phyloP scores from a whole-genome alignment of 2,797 vertebrate genomes.

The Carapus acus region DNA sequence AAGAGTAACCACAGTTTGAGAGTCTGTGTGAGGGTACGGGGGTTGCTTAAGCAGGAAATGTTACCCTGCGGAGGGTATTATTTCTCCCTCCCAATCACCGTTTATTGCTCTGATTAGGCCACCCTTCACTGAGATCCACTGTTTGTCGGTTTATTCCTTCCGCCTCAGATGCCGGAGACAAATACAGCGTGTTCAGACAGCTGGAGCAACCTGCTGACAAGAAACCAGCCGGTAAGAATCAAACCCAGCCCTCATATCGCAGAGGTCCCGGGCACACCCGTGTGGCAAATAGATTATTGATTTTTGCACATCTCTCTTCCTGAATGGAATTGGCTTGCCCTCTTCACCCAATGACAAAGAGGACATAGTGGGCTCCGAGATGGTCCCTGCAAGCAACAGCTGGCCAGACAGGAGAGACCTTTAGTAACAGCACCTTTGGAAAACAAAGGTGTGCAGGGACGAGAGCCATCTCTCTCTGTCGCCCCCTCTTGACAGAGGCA shows the following conservation, averaged over 20 bases:
- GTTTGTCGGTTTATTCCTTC: constrained; percentile 30
- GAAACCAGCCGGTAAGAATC: constrained; percentile 83
- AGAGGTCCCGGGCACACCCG: not conserved
- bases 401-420: constrained; percentile 8
- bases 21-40: no score
- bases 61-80: no score
- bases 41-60: no score
- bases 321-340: not conserved
- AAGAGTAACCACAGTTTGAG: not conserved
- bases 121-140: not conserved
- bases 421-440: constrained; percentile 6
- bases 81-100: no score
- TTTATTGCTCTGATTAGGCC: not conserved
- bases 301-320: not conserved
- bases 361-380: constrained; percentile 23
- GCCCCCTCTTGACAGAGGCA: constrained; percentile 20
- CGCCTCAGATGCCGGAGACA: constrained; percentile 83
- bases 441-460: constrained; percentile 3
- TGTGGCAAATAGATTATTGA: not conserved
- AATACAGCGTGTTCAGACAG: constrained; percentile 94
- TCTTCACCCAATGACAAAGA: constrained; percentile 4
- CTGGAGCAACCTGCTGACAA: constrained; percentile 83
- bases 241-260: not conserved
- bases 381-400: constrained; percentile 18
- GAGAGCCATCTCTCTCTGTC: not conserved